Evolutionary conservation across 1,140 invertebrate species (phyloP).

Genomic region (Meloidogyne exigua): DNA sequence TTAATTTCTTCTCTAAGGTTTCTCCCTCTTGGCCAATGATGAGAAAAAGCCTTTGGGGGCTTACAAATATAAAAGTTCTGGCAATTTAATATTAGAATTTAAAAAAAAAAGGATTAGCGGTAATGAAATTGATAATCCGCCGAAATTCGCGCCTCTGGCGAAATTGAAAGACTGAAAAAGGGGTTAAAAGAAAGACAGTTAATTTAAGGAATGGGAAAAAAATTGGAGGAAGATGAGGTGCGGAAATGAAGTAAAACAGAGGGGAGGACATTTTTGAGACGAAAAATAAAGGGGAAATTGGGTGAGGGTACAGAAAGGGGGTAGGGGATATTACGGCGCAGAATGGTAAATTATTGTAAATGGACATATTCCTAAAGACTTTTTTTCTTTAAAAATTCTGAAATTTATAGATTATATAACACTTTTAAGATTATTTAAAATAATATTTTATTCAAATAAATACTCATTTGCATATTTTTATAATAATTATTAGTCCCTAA

Average conservation of each 20-base stretch:
- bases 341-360: neutral
- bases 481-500: too few relatives aligned
- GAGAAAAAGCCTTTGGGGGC: constrained; percentile 3
- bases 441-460: neutral
- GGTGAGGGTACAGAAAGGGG: neutral
- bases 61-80: neutral
- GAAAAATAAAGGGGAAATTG: neutral
- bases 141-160: constrained; percentile 11
- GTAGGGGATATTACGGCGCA: neutral
- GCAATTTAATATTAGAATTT: neutral
- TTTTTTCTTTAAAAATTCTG: neutral
- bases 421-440: neutral
- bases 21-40: neutral
- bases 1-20: neutral
- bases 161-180: neutral
- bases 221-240: neutral
- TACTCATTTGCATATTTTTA: neutral
- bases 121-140: constrained; percentile 24
- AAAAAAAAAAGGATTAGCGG: constrained; percentile 6
- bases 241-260: neutral
- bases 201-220: constrained; percentile 32
- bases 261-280: neutral
- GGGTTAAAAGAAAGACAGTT: neutral
- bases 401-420: neutral
- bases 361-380: neutral